Evolutionary conservation across 2,888 invertebrate species (phyloP).

Genomic region (Cartodere bifasciata): DNA sequence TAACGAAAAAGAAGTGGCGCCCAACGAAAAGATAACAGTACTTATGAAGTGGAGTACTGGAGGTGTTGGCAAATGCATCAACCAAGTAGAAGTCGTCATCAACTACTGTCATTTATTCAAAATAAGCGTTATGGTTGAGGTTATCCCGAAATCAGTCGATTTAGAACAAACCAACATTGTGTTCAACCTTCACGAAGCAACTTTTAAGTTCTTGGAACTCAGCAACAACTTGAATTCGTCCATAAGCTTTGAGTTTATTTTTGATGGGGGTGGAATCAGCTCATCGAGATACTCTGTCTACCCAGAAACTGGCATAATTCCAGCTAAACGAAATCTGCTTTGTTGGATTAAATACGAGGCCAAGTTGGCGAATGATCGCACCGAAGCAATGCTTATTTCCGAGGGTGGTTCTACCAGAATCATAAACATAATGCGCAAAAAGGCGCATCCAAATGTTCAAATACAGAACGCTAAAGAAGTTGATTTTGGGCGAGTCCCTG

Average conservation of each 20-base stretch:
- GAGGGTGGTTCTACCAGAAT: constrained; percentile 26
- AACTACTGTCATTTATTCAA: constrained; percentile 34
- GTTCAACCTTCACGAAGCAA: constrained; percentile 31
- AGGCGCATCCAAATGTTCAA: constrained; percentile 6
- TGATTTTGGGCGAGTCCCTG: constrained; percentile 27
- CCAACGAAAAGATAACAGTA: constrained; percentile 16
- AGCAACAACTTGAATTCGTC: constrained; percentile 43
- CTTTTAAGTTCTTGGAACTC: constrained; percentile 36
- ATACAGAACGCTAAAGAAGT: constrained; percentile 18
- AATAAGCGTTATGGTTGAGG: constrained; percentile 31
- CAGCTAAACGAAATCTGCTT: constrained; percentile 38
- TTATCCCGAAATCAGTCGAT: constrained; percentile 29
- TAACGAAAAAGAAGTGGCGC: constrained; percentile 15
- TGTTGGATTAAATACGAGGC: constrained; percentile 34
- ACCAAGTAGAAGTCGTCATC: constrained; percentile 31
- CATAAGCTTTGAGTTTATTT: constrained; percentile 38
- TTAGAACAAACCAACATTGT: constrained; percentile 24
- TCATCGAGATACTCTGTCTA: constrained; percentile 37
- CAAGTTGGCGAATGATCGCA: constrained; percentile 15
- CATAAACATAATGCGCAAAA: constrained; percentile 10
- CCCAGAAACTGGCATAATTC: constrained; percentile 40
- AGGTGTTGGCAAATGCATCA: constrained; percentile 26
- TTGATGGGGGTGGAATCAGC: constrained; percentile 40
- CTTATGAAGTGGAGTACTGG: constrained; percentile 22
- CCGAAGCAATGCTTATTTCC: constrained; percentile 26